phyloP scores from a whole-genome alignment of 1,140 invertebrate genomes.

The Drosophila trapezifrons region DNA sequence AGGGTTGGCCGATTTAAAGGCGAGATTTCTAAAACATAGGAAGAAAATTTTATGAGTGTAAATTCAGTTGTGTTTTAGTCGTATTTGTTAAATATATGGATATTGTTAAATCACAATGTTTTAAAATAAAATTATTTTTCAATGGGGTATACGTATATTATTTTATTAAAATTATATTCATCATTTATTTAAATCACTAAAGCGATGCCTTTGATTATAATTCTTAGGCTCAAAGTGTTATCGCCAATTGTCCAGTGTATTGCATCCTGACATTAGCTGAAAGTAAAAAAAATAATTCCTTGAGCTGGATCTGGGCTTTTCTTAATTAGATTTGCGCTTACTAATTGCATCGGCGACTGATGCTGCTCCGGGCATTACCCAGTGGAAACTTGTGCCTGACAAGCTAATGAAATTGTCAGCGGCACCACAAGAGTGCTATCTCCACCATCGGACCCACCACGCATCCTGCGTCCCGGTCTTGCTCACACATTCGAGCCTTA shows the following conservation, averaged over 20 bases:
- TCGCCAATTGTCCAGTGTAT: neutral
- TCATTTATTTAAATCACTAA: too few species aligned
- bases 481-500: constrained; percentile 53
- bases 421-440: constrained; percentile 48
- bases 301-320: constrained; percentile 37
- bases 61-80: neutral
- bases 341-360: constrained; percentile 65
- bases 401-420: constrained; percentile 76
- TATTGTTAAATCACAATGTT: too few species aligned
- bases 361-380: constrained; percentile 14
- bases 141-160: too few species aligned
- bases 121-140: too few species aligned
- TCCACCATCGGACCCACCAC: neutral
- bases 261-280: neutral
- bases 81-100: neutral
- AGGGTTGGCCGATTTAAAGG: too few species aligned
- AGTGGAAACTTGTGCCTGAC: constrained; percentile 35
- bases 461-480: constrained; percentile 1
- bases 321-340: constrained; percentile 71
- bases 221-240: neutral
- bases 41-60: too few species aligned
- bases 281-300: constrained; percentile 8
- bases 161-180: too few species aligned
- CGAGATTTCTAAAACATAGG: too few species aligned
- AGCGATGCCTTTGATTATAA: too few species aligned